Conservation (phyloP, 2,888 invertebrate species). For the Chalcosyrphus nemorum region DNA sequence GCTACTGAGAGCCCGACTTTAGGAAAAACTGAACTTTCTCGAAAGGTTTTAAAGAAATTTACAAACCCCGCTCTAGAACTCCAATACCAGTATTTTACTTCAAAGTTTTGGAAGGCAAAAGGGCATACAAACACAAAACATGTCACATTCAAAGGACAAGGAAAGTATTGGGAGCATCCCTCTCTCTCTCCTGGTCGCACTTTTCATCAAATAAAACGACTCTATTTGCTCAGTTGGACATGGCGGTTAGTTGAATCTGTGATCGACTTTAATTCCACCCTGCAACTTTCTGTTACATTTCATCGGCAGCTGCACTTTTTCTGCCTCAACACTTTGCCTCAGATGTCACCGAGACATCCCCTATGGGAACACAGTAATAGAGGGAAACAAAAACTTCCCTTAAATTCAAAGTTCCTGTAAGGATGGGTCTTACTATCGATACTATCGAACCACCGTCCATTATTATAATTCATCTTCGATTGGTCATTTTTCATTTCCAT, state of each 20-base stretch:
- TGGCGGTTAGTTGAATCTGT: neutral
- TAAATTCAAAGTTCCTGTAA: conserved; percentile 25
- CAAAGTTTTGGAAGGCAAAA: too few species aligned
- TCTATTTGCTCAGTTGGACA: conserved; percentile 1
- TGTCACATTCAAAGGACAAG: too few species aligned
- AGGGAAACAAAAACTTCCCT: conserved; percentile 34
- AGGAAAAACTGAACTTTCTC: too few species aligned
- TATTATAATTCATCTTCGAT: conserved; percentile 76
- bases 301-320: conserved; percentile 63
- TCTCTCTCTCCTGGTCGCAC: too few species aligned
- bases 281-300: neutral
- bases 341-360: conserved; percentile 52
- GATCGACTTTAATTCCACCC: conserved; percentile 31
- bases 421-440: conserved; percentile 11
- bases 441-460: conserved; percentile 45
- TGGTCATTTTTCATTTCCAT: conserved; percentile 81
- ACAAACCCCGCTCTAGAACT: too few species aligned
- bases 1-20: too few species aligned
- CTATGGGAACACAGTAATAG: neutral
- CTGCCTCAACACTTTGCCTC: conserved; percentile 44
- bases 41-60: too few species aligned
- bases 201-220: neutral
- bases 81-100: too few species aligned
- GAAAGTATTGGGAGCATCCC: too few species aligned
- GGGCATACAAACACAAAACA: too few species aligned